Conservation (phyloP, 2,113 vertebrate species). For the Synchiropus splendidus region DNA sequence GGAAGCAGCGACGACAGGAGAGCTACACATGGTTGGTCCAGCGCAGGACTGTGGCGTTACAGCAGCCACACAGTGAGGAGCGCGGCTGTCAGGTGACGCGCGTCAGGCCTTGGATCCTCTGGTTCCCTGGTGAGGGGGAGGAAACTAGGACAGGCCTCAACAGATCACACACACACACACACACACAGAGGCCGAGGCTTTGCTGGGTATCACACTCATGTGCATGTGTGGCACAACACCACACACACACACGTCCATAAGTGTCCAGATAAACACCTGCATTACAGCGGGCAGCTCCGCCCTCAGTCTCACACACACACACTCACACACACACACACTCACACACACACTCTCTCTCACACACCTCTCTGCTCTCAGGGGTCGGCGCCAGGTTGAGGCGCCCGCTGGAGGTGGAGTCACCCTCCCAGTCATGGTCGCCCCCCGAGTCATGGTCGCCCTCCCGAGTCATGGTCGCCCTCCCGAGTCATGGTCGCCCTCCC, state of each 20-base stretch:
- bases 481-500: too few species aligned
- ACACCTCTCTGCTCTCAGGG: too few species aligned
- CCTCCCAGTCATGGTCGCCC: too few species aligned
- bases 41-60: too few species aligned
- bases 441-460: too few species aligned
- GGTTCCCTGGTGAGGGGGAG: conserved; percentile 66
- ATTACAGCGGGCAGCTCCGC: conserved; percentile 13
- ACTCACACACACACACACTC: background rate
- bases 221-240: too few species aligned
- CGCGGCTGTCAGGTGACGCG: conserved; percentile 74
- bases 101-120: conserved; percentile 70
- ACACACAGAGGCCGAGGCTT: conserved; percentile 36
- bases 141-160: conserved; percentile 74
- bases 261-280: conserved; percentile 14
- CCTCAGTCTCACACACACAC: background rate
- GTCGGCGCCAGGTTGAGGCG: too few species aligned
- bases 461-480: too few species aligned
- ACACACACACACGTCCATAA: conserved; percentile 35
- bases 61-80: conserved; percentile 35
- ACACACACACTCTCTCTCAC: background rate
- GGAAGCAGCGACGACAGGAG: too few species aligned
- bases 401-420: too few species aligned
- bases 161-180: conserved; percentile 49
- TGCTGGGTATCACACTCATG: conserved; percentile 46
- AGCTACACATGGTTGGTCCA: too few species aligned